Evolutionary conservation across 2,888 invertebrate genomes (phyloP), one percentile per base, ranked within the genome.

Genomic region (Endotricha flammealis): DNA sequence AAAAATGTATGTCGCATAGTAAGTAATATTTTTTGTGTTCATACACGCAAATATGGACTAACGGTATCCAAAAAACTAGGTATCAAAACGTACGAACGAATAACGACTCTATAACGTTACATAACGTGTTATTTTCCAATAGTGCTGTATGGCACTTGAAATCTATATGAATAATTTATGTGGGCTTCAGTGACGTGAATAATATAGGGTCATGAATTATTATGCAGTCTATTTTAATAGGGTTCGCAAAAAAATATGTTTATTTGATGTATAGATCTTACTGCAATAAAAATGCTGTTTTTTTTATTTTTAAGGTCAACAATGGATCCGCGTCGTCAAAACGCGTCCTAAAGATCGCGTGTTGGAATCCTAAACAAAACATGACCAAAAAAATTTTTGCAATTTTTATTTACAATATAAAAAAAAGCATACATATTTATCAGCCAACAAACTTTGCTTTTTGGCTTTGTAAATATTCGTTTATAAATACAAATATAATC

Each of bases 21-120:
- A 39, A 36, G 55, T 53, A 53, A 60, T 54, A 53, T 59, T 70
- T 69, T 74, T 74, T 67, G 61, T 57, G 54, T 52, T 44, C 49
- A 39, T 47, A 50, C 56, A 56, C 63, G 58, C 65, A 60, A 64
- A 64, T 58, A 63, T 52, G 53, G 45, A 44, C 39, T 68, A 75
- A 76, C 76, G 71, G 74, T 63, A 55, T 36, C 25, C 35, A n/a
- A 46, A 54, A 55, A 57, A 61, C 56, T 48, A 36, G 45, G 9
- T 12, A 32, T 35, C 8, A 12, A 10, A 12, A 9, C 32, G n/a
- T 22, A 8, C 32, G 30, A 11, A 13, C 30, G 11, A 36, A 36
- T 29, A 16, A 29, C 12, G 9, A 31, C 39, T 33, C 31, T 33
- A 14, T 1, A 16, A 9, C 12, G n/a, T 1, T 5, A 9, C 12